phyloP scores from a whole-genome alignment of 2,113 vertebrate genomes.

The Corvus moneduloides region DNA sequence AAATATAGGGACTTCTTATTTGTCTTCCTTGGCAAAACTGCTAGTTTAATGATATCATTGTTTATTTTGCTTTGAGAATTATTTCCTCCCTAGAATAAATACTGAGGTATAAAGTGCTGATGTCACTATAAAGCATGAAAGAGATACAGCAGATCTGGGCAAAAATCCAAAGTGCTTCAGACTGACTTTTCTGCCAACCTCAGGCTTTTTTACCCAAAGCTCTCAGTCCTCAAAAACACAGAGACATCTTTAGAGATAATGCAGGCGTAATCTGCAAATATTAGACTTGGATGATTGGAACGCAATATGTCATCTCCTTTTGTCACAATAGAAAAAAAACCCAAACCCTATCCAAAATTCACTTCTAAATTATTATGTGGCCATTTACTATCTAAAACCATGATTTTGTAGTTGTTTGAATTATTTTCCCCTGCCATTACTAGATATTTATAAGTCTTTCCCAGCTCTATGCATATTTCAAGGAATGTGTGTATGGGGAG shows the following conservation, averaged over 20 bases:
- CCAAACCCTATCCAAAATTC: neutral
- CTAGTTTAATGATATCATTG: slow-evolving; percentile 56
- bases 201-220: slow-evolving; percentile 27
- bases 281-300: neutral
- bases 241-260: slow-evolving; percentile 37
- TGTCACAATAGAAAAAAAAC: neutral
- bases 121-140: slow-evolving; percentile 47
- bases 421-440: neutral
- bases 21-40: neutral
- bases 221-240: neutral
- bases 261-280: slow-evolving; percentile 20
- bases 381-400: neutral
- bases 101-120: slow-evolving; percentile 63
- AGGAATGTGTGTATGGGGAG: neutral
- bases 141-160: slow-evolving; percentile 40
- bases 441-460: neutral
- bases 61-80: slow-evolving; percentile 65
- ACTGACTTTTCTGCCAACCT: slow-evolving; percentile 56
- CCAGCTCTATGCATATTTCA: neutral
- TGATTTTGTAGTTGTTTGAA: neutral
- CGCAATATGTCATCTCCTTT: neutral
- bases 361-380: neutral
- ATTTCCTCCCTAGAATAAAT: slow-evolving; percentile 67
- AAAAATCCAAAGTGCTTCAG: slow-evolving; percentile 60
- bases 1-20: neutral